Evolutionary conservation across 2,888 invertebrate genomes (phyloP), one percentile per base, ranked within the genome.

Genomic region (Acanthacorydalis orientalis): DNA sequence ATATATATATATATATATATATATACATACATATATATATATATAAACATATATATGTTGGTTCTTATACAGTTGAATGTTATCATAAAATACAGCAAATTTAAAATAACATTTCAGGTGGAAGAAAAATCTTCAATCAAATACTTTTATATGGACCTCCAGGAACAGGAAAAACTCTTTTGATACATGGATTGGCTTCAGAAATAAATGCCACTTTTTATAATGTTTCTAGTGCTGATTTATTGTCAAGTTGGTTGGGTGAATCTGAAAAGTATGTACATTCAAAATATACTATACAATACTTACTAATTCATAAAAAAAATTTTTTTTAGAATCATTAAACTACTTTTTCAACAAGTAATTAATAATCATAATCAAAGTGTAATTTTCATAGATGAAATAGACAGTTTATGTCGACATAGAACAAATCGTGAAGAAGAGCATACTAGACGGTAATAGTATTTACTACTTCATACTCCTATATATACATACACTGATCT

Each of bases 381-480:
- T 12, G 63, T 76, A 12, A 60, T 77, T 37, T 75, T 77, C 56
- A 68, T 77, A 48, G 76, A 77, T 59, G 76, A 77, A 60, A 68
- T 77, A 38, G 77, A 77, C 59, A 69, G 73, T 45, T 59, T 77
- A 48, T 75, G 74, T 57, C 61, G 72, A 35, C 65, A 60, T 52
- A 59, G 75, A 46, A 63, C 57, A 38, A 57, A 60, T 4, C 58
- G 59, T 4, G 75, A 75, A 57, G 66, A 66, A 49, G 74, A 74
- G 51, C 63, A 68, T 52, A 66, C 65, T 2, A 59, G 76, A 51
- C 62, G 68, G 67, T 66, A 46, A 48, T 44, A 43, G 12, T 15
- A 31, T 35, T 46, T 48, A 47, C 34, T 40, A 12, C 34, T 41
- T 42, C 14, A 41, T 41, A 41, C 14, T 1, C 14, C 1, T 23